These are phyloP conservation scores for Tenebrio molitor DNA, from an alignment of 1,140 invertebrate species.

Conservation along the genomic window DNA sequence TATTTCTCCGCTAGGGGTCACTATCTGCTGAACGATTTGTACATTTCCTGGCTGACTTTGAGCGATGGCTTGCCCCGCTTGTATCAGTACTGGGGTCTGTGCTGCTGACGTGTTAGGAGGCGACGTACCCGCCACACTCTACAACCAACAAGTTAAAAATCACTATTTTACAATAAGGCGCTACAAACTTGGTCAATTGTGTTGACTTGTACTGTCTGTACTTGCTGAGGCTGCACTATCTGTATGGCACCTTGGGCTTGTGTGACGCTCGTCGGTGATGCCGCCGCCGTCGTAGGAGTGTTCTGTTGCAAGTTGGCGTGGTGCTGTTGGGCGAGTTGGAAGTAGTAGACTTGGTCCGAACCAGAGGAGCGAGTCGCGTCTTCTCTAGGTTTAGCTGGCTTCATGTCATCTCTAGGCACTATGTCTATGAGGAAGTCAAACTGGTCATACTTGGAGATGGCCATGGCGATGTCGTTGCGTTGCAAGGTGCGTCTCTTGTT, in stretches of 20 bases:
- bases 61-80: slow-evolving; percentile 65
- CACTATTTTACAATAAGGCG: no score
- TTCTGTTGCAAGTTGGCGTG: slow-evolving; percentile 77
- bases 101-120: slow-evolving; percentile 56
- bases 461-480: slow-evolving; percentile 98
- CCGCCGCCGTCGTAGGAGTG: slow-evolving; percentile 66
- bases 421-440: slow-evolving; percentile 99
- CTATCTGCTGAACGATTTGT: slow-evolving; percentile 91
- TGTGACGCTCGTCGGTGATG: slow-evolving; percentile 63
- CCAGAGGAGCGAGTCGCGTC: slow-evolving; percentile 71
- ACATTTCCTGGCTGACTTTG: slow-evolving; percentile 74
- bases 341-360: slow-evolving; percentile 81
- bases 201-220: slow-evolving; percentile 76
- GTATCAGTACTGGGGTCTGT: slow-evolving; percentile 66
- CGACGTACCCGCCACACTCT: slow-evolving; percentile 38
- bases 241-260: slow-evolving; percentile 72
- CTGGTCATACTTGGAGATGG: slow-evolving; percentile 98
- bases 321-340: slow-evolving; percentile 88
- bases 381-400: slow-evolving; percentile 77
- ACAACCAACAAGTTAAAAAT: no score
- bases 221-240: slow-evolving; percentile 76
- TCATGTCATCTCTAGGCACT: slow-evolving; percentile 96
- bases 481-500: slow-evolving; percentile 96
- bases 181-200: slow-evolving; percentile 69
- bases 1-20: slow-evolving; percentile 89